phyloP scores from a whole-genome alignment of 2,888 invertebrate genomes.

The Apotomis betuletana region DNA sequence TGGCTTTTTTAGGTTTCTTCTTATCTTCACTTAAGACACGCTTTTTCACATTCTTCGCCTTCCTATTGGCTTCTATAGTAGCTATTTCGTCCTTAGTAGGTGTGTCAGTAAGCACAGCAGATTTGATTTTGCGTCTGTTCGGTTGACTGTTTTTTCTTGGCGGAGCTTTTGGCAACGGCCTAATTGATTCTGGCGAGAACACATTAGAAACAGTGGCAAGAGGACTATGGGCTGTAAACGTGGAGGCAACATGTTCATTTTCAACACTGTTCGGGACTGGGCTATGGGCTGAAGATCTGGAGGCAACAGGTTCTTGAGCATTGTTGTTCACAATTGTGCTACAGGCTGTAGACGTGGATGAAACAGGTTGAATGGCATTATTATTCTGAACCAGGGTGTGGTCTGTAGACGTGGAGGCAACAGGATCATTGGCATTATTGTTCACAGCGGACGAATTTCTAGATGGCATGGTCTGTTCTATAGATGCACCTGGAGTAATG shows the following conservation, averaged over 20 bases:
- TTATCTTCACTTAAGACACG: neutral
- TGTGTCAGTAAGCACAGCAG: neutral
- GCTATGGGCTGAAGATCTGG: no score
- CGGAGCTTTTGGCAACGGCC: conserved; percentile 3
- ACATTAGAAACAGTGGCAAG: neutral
- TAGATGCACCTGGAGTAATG: no score
- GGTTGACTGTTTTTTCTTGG: neutral
- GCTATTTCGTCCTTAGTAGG: neutral
- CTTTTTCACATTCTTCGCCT: neutral
- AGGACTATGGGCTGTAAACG: no score
- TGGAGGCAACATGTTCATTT: no score
- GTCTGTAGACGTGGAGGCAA: no score
- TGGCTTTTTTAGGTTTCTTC: neutral
- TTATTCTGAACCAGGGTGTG: neutral
- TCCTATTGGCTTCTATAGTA: conserved; percentile 1
- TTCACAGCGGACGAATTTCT: no score
- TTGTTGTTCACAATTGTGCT: no score
- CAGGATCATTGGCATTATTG: no score
- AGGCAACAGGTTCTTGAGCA: no score
- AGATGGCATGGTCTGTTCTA: no score
- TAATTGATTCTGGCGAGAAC: neutral
- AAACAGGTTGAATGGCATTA: neutral
- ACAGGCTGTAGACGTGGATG: no score
- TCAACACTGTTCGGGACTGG: no score
- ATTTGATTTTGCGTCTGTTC: conserved; percentile 1